Evolutionary conservation across 2,113 vertebrate species (phyloP).

Genomic region (Accipiter cooperii): DNA sequence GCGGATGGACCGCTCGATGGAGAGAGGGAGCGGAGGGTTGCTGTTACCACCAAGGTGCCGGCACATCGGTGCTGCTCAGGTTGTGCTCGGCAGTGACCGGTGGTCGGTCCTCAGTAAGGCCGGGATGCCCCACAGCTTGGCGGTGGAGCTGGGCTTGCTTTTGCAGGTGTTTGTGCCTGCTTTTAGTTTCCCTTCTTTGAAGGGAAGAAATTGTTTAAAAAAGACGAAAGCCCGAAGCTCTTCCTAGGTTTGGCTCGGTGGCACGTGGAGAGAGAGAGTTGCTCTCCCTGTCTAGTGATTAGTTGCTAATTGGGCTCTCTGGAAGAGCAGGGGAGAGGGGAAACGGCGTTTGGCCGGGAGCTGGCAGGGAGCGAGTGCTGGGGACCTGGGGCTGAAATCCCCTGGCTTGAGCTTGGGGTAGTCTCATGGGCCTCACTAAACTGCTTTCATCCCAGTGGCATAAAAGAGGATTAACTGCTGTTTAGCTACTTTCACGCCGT

Average conservation of each 20-base stretch:
- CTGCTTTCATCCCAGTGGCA: constrained; percentile 44
- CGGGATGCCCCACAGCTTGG: accelerated
- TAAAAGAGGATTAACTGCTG: constrained; percentile 51
- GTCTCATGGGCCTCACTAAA: constrained; percentile 55
- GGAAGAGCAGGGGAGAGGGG: neutral
- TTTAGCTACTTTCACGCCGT: neutral
- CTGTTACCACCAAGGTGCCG: accelerated
- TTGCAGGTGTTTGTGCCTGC: neutral
- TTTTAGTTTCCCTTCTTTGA: neutral
- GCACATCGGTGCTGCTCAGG: accelerated
- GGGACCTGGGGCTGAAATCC: neutral
- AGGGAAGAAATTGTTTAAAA: neutral
- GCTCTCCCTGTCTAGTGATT: neutral
- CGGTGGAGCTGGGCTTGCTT: accelerated
- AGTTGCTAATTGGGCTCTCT: neutral
- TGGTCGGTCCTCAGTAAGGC: accelerated
- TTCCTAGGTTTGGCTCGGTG: neutral
- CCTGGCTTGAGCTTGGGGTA: neutral
- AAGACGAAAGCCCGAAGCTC: neutral
- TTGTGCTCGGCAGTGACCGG: neutral
- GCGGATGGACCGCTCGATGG: accelerated
- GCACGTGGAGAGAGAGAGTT: neutral
- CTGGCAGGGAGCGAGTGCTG: neutral
- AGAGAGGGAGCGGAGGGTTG: accelerated
- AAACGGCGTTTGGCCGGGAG: neutral